Evolutionary conservation across 2,888 invertebrate genomes (phyloP), one percentile per base, ranked within the genome.

Genomic region (Tachina lurida): DNA sequence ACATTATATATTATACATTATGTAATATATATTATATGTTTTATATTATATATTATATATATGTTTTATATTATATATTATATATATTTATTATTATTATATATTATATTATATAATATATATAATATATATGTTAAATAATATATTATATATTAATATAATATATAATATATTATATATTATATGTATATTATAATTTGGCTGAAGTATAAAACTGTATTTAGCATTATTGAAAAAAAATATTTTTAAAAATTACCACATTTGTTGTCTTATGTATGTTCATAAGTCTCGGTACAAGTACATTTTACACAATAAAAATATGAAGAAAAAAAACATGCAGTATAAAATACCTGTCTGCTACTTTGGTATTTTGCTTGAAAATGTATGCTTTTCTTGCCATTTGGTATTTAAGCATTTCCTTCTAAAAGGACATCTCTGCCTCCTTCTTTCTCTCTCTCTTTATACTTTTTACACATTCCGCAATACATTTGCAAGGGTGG

Each of bases 361-460:
- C 58, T 79, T 71, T 78, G 78, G 77, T 58, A 73, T 77, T 77
- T 73, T 67, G n/a, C 52, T 13, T 58, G 45, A 45, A 67, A 77
- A 73, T 77, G 58, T 73, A 77, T 73, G 65, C 19, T 49, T 67
- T 71, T 71, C 56, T 43, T 71, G 54, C 7, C 52, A 19, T 58
- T 84, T 79, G 56, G 62, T 78, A 75, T 73, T 74, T 84, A 65
- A 19, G 41, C 12, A 77, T 67, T 77, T 77, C 71, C 77, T 73
- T 63, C 62, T 41, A 10, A 12, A 56, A 41, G 52, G 60, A 62
- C 54, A 45, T 5, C 1, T 31, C 17, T 52, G 49, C 49, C 52
- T 13, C 43, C 0, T 10, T 19, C 12, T 8, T 19, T 22, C 43
- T 41, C 12, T 22, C 43, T 41, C 19, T 31, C 43, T 62, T 17